A percentile compares a stretch with the other conserved stretches of the same genome.
These are phyloP conservation scores for Rhabdomys pumilio DNA, from an alignment of 2,797 vertebrate genomes.

Conservation along the genomic window DNA sequence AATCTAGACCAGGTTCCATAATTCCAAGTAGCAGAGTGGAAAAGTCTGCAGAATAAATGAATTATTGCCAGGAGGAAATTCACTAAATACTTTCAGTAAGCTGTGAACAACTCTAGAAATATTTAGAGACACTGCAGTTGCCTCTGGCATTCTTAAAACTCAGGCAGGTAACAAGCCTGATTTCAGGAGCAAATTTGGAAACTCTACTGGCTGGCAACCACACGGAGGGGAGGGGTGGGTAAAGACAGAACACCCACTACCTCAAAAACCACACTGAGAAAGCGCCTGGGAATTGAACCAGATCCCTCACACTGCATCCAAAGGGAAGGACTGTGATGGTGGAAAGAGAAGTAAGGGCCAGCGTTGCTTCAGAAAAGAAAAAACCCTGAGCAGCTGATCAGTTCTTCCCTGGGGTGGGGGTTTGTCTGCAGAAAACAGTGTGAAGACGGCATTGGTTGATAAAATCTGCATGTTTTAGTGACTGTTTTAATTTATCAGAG, in stretches of 20 bases:
- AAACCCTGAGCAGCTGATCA: constrained; percentile 11
- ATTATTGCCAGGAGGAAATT: constrained; percentile 75
- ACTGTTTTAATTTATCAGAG: constrained; percentile 34
- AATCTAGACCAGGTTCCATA: constrained; percentile 79
- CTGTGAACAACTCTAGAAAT: constrained; percentile 74
- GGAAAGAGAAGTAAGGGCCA: constrained; percentile 26
- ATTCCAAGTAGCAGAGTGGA: constrained; percentile 63
- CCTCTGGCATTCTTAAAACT: constrained; percentile 76
- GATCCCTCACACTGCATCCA: constrained; percentile 47
- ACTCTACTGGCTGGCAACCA: constrained; percentile 63
- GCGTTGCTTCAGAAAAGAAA: background rate
- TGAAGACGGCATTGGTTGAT: background rate
- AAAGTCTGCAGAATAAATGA: constrained; percentile 74
- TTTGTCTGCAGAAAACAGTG: constrained; percentile 52
- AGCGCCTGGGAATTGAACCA: constrained; percentile 44
- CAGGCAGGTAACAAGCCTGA: constrained; percentile 80
- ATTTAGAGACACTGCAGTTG: constrained; percentile 67
- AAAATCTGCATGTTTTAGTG: constrained; percentile 33
- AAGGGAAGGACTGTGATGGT: constrained; percentile 38
- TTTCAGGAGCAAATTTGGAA: constrained; percentile 72
- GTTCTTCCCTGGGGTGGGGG: background rate
- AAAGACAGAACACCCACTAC: constrained; percentile 28
- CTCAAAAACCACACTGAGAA: constrained; percentile 35
- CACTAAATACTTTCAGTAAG: constrained; percentile 78
- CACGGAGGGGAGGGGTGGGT: background rate